These are phyloP conservation scores for zebrafish (Danio rerio) DNA, from an alignment of 2,113 vertebrate genomes.

Conservation along the genomic window DNA sequence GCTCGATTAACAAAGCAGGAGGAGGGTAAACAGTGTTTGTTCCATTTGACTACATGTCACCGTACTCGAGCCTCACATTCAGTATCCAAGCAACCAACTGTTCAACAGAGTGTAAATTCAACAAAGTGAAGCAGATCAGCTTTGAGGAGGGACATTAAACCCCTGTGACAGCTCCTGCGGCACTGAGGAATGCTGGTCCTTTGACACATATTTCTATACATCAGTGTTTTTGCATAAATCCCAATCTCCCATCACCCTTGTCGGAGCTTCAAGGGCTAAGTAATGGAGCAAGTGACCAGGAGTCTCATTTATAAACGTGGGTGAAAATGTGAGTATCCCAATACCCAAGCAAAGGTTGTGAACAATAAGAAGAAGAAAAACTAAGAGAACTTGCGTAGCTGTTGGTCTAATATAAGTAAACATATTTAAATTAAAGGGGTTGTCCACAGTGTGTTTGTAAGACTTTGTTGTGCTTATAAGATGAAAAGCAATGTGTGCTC, in stretches of 20 bases:
- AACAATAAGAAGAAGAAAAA: too few relatives aligned
- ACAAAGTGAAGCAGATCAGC: not conserved
- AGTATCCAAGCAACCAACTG: conserved; percentile 34
- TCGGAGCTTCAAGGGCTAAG: too few relatives aligned
- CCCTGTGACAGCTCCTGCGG: not conserved
- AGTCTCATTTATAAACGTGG: too few relatives aligned
- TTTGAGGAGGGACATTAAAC: conserved; percentile 26
- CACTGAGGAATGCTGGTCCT: not conserved
- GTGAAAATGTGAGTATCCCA: too few relatives aligned
- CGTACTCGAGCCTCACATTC: not conserved
- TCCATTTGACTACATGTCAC: conserved; percentile 21
- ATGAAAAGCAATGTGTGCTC: too few relatives aligned
- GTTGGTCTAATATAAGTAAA: too few relatives aligned
- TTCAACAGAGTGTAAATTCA: conserved; percentile 7
- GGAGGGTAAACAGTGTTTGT: conserved; percentile 18
- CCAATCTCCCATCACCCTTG: not conserved
- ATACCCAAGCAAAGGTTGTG: too few relatives aligned
- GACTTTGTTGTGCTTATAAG: too few relatives aligned
- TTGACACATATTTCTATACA: not conserved
- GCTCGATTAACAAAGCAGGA: not conserved
- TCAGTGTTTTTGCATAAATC: not conserved
- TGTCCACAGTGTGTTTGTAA: too few relatives aligned
- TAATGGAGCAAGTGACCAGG: not conserved
- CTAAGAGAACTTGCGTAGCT: too few relatives aligned
- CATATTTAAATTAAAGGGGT: too few relatives aligned